phyloP scores from a whole-genome alignment of 2,888 invertebrate genomes.

The Nomada lathburiana region DNA sequence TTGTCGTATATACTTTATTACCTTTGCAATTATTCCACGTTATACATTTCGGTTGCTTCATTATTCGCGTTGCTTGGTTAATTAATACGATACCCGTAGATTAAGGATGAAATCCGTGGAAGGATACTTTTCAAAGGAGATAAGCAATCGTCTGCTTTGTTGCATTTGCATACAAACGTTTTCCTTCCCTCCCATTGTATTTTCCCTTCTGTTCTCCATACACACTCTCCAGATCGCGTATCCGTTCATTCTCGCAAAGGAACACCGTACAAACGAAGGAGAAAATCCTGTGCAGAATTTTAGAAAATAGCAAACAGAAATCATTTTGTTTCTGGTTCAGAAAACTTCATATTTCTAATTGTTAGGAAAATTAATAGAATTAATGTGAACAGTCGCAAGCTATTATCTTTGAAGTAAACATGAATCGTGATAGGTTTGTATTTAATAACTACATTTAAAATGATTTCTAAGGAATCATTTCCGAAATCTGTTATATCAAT shows the following conservation, averaged over 20 bases:
- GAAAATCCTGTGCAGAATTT: background rate
- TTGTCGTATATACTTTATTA: conserved; percentile 23
- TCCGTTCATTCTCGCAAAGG: background rate
- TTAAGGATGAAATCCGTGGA: conserved; percentile 20
- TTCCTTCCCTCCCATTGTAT: background rate
- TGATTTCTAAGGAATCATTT: too few species aligned
- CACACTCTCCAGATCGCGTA: background rate
- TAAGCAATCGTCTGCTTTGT: background rate
- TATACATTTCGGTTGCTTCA: conserved; percentile 39
- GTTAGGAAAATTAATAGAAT: too few species aligned
- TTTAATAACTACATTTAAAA: too few species aligned
- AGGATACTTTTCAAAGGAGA: conserved; percentile 2
- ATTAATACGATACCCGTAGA: conserved; percentile 46
- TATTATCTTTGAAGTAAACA: too few species aligned
- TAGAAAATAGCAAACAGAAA: too few species aligned
- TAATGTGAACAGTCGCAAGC: too few species aligned
- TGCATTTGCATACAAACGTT: conserved; percentile 47
- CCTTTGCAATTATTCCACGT: conserved; percentile 41
- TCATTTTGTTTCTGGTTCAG: too few species aligned
- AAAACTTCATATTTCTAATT: too few species aligned
- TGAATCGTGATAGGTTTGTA: too few species aligned
- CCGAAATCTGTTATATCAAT: too few species aligned
- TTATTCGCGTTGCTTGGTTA: conserved; percentile 43
- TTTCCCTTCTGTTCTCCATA: background rate
- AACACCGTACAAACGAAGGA: background rate